Conservation (phyloP, 1,140 invertebrate genomes). For the Nautilus pompilius region DNA sequence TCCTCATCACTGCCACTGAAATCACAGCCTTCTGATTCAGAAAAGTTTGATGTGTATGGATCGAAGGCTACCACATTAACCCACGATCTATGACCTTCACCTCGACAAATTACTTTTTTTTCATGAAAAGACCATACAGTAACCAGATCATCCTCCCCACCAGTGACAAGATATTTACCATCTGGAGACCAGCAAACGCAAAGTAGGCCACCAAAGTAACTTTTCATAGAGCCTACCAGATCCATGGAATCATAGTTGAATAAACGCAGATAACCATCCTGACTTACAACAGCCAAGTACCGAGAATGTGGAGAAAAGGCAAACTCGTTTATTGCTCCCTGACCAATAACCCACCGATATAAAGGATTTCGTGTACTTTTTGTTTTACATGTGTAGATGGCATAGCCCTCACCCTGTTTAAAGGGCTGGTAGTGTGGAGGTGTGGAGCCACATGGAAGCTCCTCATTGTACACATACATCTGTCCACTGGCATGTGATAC, state of each 20-base stretch:
- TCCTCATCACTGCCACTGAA: slow-evolving; percentile 51
- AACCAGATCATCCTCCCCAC: slow-evolving; percentile 97
- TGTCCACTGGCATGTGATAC: slow-evolving; percentile 95
- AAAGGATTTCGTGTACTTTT: slow-evolving; percentile 95
- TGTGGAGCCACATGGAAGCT: slow-evolving; percentile 80
- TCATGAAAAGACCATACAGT: slow-evolving; percentile 96
- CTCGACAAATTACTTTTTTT: slow-evolving; percentile 88
- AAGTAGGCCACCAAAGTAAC: slow-evolving; percentile 91
- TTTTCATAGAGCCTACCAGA: slow-evolving; percentile 73
- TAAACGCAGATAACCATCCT: slow-evolving; percentile 94
- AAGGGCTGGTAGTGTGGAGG: slow-evolving; percentile 87
- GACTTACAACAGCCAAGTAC: slow-evolving; percentile 75
- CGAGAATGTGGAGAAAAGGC: slow-evolving; percentile 92
- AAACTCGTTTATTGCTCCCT: slow-evolving; percentile 91
- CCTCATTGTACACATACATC: slow-evolving; percentile 96
- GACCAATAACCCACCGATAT: slow-evolving; percentile 67
- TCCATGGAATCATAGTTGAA: slow-evolving; percentile 98
- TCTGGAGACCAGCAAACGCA: slow-evolving; percentile 99
- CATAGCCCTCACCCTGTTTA: slow-evolving; percentile 91
- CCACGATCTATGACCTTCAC: slow-evolving; percentile 92
- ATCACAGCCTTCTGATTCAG: slow-evolving; percentile 36
- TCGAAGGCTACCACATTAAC: slow-evolving; percentile 94
- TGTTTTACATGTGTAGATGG: slow-evolving; percentile 93
- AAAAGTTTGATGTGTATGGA: slow-evolving; percentile 72
- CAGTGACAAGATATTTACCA: slow-evolving; percentile 90